Conservation (phyloP, 2,113 vertebrate genomes). For the Nothoprocta perdicaria region DNA sequence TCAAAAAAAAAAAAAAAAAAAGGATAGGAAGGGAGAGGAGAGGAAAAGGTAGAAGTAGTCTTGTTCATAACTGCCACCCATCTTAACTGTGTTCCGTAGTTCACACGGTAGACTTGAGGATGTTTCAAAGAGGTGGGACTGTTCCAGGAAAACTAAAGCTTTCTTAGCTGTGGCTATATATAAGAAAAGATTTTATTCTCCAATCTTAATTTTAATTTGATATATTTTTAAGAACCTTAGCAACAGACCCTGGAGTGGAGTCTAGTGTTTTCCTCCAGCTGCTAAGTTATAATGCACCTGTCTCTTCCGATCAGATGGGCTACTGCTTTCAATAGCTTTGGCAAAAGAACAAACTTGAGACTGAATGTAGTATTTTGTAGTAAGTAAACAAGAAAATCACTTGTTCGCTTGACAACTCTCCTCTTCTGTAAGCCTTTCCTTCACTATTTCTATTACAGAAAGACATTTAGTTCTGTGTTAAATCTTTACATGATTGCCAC, state of each 20-base stretch:
- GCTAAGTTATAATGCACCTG: background rate
- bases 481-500: background rate
- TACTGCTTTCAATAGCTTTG: background rate
- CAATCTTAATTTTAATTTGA: background rate
- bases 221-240: background rate
- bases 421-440: background rate
- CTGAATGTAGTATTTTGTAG: background rate
- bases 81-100: background rate
- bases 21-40: too few species aligned
- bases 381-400: background rate
- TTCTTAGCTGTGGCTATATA: background rate
- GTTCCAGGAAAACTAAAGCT: background rate
- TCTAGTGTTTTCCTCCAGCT: background rate
- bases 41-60: too few species aligned
- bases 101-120: background rate
- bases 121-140: background rate
- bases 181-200: background rate
- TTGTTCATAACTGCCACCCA: too few species aligned
- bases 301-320: background rate
- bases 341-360: background rate
- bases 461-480: background rate
- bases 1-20: background rate
- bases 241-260: background rate
- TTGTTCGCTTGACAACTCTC: background rate
- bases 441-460: background rate